Evolutionary conservation across 2,113 vertebrate genomes (phyloP), one percentile per base, ranked within the genome.

Genomic region (Cairina moschata): DNA sequence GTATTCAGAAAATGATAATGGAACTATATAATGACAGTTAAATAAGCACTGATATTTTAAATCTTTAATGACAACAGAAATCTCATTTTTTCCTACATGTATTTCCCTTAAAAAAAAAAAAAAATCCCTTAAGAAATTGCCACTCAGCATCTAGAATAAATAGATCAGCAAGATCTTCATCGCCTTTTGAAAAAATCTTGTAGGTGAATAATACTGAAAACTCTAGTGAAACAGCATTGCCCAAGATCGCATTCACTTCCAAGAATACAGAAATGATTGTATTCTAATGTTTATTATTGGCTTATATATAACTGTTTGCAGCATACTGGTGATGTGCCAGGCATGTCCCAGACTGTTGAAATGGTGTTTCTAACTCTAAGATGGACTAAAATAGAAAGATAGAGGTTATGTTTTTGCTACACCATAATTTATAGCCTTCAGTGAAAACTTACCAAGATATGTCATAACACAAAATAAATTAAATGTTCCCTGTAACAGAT

Each of bases 1-100:
- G 83, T 76, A 67, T 78, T 89, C 31, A 89, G 86, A 85, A 94
- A 78, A 86, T 65, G 2, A 72, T 91, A 88, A 95, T 94, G 74
- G 69, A 72, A 58, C 62, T 89, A 77, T 65, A 31, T 86, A 91
- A 83, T 50, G 59, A 60, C 59, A 77, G 78, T 92, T 94, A 86
- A 91, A 90, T 90, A 92, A 88, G 36, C 25, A 86, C 69, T 74
- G 82, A 59, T 63, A 62, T 92, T 72, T 32, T 74, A 9, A 75
- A 32, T 69, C 34, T 60, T 58, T 90, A 92, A 83, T 82, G 67
- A 85, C 58, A 87, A 40, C 55, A 75, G 36, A 68, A 94, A 28
- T 63, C 34, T 7, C 12, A 34, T 75, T 94, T 83, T 91, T 67
- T 32, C 14, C n/a, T 86, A 26, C 9, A 11, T 4, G 2, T 44